A percentile compares a stretch with the other conserved stretches of the same genome.
Conservation (phyloP, 1,140 invertebrate species). For the Pteromalus puparum region DNA sequence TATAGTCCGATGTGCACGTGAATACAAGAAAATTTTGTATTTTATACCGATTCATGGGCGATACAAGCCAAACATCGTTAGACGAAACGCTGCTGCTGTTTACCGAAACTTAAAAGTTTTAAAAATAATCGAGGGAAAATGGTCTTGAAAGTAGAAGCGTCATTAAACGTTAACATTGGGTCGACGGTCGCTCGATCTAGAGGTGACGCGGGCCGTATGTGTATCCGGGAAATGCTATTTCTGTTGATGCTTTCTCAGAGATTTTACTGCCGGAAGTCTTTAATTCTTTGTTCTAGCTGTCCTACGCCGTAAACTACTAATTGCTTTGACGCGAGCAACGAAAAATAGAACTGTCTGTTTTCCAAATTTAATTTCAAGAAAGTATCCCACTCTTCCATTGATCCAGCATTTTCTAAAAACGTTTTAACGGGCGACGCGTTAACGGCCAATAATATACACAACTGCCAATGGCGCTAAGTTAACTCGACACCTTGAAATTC, state of each 20-base stretch:
- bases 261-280: conserved; percentile 54
- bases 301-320: neutral
- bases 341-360: neutral
- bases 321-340: neutral
- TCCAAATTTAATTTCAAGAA: neutral
- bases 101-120: neutral
- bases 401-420: neutral
- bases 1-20: neutral
- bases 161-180: conserved; percentile 1
- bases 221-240: conserved; percentile 53
- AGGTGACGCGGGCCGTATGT: neutral
- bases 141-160: neutral
- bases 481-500: conserved; percentile 44
- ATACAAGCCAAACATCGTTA: neutral
- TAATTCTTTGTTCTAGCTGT: conserved; percentile 10
- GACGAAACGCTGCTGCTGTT: neutral
- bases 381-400: too few species aligned
- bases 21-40: neutral
- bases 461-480: conserved; percentile 39
- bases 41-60: neutral
- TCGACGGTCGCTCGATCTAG: conserved; percentile 5
- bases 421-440: neutral
- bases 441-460: neutral
- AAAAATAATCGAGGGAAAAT: neutral
- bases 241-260: conserved; percentile 44